Evolutionary conservation across 2,797 vertebrate species (phyloP), one percentile per base, ranked within the genome.

Genomic region (Malacoraja senta): DNA sequence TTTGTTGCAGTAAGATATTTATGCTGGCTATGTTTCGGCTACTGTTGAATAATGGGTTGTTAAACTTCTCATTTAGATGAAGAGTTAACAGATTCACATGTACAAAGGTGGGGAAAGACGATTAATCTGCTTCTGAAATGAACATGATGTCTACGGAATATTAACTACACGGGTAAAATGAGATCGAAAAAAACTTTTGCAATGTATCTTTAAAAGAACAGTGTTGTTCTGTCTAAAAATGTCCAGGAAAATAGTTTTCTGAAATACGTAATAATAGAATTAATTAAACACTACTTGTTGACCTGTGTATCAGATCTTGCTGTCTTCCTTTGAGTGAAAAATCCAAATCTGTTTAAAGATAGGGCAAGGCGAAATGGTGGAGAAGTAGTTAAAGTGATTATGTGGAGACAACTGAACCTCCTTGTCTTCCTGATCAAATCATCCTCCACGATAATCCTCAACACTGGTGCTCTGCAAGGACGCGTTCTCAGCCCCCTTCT

Each of bases 41-140:
- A 26, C 44, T 84, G 81, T 26, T 84, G 53, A 84, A 84, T 84
- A 84, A 84, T 84, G 81, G 61, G 81, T 10, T 84, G 53, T 84
- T 84, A 84, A 61, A 26, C 53, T 58, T 61, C 81, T 61, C 53
- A 58, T 58, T 61, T 84, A 29, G 44, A 84, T 29, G 81, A 84
- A 84, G 53, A 58, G 81, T 61, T 84, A 84, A 84, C 81, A 61
- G 81, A 84, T 84, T 84, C 81, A 61, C 81, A 84, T 3, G 53
- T 26, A 29, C 44, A 61, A 84, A 84, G 81, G 53, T 84, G 81
- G 61, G 53, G 29, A 84, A 29, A 26, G 24, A 12, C 44, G 21
- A 84, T 84, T 84, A 58, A 84, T 84, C 53, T 84, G 53, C 53
- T 84, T 26, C 81, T 61, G 81, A 84, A 84, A 58, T 44, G 26